phyloP scores from a whole-genome alignment of 1,140 invertebrate genomes.

The Drosophila malerkotliana region DNA sequence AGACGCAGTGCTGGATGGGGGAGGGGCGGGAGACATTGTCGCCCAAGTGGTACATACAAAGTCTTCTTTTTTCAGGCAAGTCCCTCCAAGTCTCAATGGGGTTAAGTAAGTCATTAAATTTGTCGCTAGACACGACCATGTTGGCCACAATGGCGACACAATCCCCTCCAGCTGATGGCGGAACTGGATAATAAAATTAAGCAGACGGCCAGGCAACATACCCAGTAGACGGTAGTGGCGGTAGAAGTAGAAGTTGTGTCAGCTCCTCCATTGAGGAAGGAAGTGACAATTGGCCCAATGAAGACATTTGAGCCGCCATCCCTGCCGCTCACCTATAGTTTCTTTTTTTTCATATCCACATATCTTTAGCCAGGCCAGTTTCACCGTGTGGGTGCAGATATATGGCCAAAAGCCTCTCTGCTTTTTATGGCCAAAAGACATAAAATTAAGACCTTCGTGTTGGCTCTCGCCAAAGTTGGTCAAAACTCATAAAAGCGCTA shows the following conservation, averaged over 20 bases:
- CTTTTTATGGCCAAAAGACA: constrained; percentile 70
- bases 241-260: not conserved
- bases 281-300: constrained; percentile 65
- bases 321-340: not conserved
- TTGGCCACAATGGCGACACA: constrained; percentile 78
- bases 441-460: constrained; percentile 70
- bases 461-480: constrained; percentile 60
- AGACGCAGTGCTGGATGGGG: not conserved
- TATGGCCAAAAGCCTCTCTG: constrained; percentile 32
- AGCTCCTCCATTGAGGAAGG: constrained; percentile 61
- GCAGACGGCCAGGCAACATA: constrained; percentile 41
- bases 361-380: constrained; percentile 5
- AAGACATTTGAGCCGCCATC: constrained; percentile 35
- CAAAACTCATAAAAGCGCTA: constrained; percentile 75
- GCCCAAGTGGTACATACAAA: constrained; percentile 43
- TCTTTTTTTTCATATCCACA: not conserved
- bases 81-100: constrained; percentile 49
- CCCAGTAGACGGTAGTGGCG: constrained; percentile 27
- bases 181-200: constrained; percentile 76
- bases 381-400: constrained; percentile 32
- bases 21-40: constrained; percentile 64
- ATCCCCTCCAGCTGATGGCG: constrained; percentile 64
- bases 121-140: constrained; percentile 80
- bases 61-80: constrained; percentile 29
- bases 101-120: constrained; percentile 82